Evolutionary conservation across 2,797 vertebrate species (phyloP).

Genomic region (Melopsittacus undulatus): DNA sequence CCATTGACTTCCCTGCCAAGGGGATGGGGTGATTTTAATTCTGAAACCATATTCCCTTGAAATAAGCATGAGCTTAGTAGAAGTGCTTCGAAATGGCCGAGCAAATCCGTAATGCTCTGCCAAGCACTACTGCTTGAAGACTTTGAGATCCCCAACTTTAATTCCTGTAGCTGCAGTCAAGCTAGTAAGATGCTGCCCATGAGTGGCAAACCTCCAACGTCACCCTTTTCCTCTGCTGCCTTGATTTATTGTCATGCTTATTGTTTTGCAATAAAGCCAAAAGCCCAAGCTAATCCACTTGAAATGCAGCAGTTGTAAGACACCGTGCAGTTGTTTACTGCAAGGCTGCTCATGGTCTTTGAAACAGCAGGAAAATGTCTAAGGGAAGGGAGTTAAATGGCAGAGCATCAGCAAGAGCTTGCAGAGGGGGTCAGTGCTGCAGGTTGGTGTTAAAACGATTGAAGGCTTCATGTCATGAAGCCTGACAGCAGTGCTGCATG

Average conservation of each 20-base stretch:
- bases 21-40: neutral
- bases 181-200: neutral
- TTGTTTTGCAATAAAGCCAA: neutral
- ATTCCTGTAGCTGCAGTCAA: neutral
- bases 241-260: conserved; percentile 10
- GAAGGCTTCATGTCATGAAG: neutral
- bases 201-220: neutral
- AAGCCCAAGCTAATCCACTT: neutral
- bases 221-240: neutral
- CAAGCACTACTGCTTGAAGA: neutral
- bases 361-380: neutral
- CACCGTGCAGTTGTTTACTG: neutral
- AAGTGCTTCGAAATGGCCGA: neutral
- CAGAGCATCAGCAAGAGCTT: neutral
- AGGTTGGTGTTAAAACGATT: neutral
- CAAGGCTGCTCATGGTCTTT: neutral
- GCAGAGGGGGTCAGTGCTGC: neutral
- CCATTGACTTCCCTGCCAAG: neutral
- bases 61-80: neutral
- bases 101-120: neutral
- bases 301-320: neutral
- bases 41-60: neutral
- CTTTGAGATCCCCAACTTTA: neutral
- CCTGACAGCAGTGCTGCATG: neutral
- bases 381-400: neutral